Evolutionary conservation across 2,888 invertebrate species (phyloP).

Genomic region (Salpingus planirostris): DNA sequence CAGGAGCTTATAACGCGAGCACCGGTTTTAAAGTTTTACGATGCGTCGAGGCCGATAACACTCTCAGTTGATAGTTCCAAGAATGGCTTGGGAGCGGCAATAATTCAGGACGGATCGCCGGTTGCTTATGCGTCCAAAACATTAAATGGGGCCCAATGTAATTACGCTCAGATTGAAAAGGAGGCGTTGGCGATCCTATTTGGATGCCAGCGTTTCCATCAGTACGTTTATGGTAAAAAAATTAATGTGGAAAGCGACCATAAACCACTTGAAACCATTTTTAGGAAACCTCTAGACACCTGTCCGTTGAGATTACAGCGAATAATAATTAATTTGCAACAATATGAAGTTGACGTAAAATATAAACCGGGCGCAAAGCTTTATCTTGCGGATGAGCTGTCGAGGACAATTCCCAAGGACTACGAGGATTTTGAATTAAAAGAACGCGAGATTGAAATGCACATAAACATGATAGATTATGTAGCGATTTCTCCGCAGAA

Average conservation of each 20-base stretch:
- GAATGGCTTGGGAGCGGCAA: slow-evolving; percentile 15
- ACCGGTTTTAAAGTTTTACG: slow-evolving; percentile 5
- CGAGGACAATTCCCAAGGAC: neutral
- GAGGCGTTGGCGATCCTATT: slow-evolving; percentile 19
- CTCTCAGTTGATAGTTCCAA: slow-evolving; percentile 17
- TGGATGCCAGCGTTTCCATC: slow-evolving; percentile 19
- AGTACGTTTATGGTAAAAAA: slow-evolving; percentile 18
- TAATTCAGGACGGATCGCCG: slow-evolving; percentile 21
- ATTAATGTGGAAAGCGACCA: slow-evolving; percentile 22
- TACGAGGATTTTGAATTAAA: neutral
- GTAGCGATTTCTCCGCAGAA: neutral
- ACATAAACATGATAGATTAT: neutral
- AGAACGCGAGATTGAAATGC: neutral
- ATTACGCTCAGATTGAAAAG: slow-evolving; percentile 24
- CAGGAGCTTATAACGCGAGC: slow-evolving; percentile 2
- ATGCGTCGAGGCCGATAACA: slow-evolving; percentile 3
- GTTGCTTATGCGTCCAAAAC: slow-evolving; percentile 23
- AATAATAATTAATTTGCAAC: slow-evolving; percentile 10
- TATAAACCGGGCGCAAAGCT: slow-evolving; percentile 1
- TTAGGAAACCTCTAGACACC: slow-evolving; percentile 16
- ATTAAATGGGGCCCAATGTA: slow-evolving; percentile 15
- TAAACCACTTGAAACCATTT: slow-evolving; percentile 20
- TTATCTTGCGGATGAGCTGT: neutral
- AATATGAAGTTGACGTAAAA: slow-evolving; percentile 5
- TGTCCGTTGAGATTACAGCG: slow-evolving; percentile 8